Evolutionary conservation across 2,113 vertebrate genomes (phyloP).

Genomic region (Misgurnus anguillicaudatus): DNA sequence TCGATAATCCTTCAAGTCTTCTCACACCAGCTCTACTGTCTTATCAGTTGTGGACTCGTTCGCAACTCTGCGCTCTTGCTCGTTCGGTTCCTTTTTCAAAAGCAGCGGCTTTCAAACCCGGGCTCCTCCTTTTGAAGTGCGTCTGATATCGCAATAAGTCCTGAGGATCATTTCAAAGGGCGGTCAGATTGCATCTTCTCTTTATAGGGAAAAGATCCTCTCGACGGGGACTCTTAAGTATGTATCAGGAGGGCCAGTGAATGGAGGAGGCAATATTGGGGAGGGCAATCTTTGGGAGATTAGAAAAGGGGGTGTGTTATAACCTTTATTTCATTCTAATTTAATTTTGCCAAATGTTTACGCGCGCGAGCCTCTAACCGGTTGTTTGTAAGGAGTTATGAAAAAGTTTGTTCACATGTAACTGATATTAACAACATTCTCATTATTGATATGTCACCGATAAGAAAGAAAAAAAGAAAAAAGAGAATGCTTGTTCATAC

Average conservation of each 20-base stretch:
- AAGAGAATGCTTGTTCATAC: neutral
- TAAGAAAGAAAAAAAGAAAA: neutral
- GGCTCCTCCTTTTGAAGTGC: constrained; percentile 63
- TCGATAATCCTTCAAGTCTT: neutral
- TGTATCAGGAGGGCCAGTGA: constrained; percentile 71
- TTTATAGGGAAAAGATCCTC: constrained; percentile 80
- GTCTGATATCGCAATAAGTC: constrained; percentile 67
- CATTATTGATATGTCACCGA: neutral
- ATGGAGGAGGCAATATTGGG: constrained; percentile 56
- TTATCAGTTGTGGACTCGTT: constrained; percentile 45
- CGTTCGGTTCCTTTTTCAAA: constrained; percentile 46
- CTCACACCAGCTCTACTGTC: neutral
- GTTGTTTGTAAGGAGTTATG: constrained; percentile 53
- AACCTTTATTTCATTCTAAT: constrained; percentile 68
- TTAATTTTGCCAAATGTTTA: constrained; percentile 68
- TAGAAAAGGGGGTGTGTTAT: constrained; percentile 66
- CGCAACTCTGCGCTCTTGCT: constrained; percentile 49
- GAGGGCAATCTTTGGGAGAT: constrained; percentile 47
- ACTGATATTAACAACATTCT: neutral
- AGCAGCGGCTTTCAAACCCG: constrained; percentile 54
- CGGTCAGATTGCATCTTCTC: constrained; percentile 71
- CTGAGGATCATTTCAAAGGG: constrained; percentile 74
- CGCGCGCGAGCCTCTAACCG: constrained; percentile 57
- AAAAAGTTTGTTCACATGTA: neutral
- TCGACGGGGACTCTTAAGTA: constrained; percentile 77